phyloP scores from a whole-genome alignment of 2,888 invertebrate species.

The Actias luna region DNA sequence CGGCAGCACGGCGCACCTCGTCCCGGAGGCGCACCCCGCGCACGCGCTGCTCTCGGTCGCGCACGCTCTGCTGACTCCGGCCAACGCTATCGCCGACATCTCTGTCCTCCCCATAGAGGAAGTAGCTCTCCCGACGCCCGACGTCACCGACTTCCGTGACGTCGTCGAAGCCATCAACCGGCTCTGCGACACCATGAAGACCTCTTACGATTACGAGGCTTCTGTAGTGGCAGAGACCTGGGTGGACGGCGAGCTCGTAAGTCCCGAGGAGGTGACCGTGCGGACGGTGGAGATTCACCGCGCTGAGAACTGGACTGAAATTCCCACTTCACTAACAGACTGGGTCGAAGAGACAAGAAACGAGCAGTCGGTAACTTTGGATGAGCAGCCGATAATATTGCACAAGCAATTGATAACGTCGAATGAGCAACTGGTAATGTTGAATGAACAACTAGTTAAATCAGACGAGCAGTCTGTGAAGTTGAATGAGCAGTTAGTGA shows the following conservation, averaged over 20 bases:
- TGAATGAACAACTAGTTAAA: too few species aligned
- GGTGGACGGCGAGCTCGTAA: conserved; percentile 37
- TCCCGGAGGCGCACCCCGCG: conserved; percentile 56
- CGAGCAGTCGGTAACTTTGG: too few species aligned
- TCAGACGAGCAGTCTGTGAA: too few species aligned
- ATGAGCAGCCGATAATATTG: too few species aligned
- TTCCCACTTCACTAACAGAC: neutral
- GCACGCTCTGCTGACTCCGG: conserved; percentile 62
- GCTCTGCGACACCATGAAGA: conserved; percentile 74
- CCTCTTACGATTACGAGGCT: conserved; percentile 47
- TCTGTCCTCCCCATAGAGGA: conserved; percentile 54
- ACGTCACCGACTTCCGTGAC: conserved; percentile 69
- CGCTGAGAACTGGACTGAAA: conserved; percentile 41
- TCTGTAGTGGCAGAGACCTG: conserved; percentile 24
- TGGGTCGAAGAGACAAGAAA: neutral
- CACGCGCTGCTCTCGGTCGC: conserved; percentile 63
- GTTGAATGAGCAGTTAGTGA: too few species aligned
- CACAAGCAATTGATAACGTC: too few species aligned
- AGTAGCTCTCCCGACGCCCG: conserved; percentile 51
- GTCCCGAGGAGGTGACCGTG: conserved; percentile 49
- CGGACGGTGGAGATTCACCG: conserved; percentile 40
- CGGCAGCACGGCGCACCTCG: conserved; percentile 42
- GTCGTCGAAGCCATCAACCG: conserved; percentile 77
- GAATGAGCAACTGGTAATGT: too few species aligned
- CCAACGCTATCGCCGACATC: conserved; percentile 46